Evolutionary conservation across 2,113 vertebrate genomes (phyloP).

Genomic region (Lepus timidus): DNA sequence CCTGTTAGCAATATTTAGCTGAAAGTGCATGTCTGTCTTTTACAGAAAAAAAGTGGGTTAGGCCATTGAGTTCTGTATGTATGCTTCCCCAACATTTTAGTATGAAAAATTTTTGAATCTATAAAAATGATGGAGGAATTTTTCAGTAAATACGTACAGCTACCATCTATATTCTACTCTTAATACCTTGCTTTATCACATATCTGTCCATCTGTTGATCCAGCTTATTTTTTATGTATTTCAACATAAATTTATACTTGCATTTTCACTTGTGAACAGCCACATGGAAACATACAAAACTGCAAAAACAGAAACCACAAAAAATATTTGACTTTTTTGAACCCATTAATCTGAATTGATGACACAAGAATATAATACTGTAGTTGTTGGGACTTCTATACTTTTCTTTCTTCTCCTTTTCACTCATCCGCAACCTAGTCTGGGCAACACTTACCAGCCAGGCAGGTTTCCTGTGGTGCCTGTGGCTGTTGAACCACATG

Average conservation of each 20-base stretch:
- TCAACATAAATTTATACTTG: conserved; percentile 5
- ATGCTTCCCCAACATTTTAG: conserved; percentile 1
- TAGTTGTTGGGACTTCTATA: neutral
- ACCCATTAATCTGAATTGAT: neutral
- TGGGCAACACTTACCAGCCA: neutral
- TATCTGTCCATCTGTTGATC: neutral
- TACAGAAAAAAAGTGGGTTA: neutral
- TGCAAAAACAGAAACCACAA: neutral
- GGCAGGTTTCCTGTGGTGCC: conserved; percentile 35
- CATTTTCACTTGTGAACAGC: neutral
- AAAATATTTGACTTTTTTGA: neutral
- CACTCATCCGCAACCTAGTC: neutral
- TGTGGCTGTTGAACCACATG: neutral
- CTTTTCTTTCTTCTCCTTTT: neutral
- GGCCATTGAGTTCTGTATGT: neutral
- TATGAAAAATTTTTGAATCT: neutral
- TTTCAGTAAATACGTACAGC: neutral
- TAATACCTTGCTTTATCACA: neutral
- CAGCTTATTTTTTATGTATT: neutral
- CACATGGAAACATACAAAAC: neutral
- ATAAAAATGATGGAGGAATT: neutral
- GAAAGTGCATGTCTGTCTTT: neutral
- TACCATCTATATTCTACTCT: neutral
- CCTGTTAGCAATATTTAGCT: neutral
- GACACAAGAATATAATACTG: neutral